These are phyloP conservation scores for Ciconia boyciana DNA, from an alignment of 2,113 vertebrate species.

Conservation along the genomic window DNA sequence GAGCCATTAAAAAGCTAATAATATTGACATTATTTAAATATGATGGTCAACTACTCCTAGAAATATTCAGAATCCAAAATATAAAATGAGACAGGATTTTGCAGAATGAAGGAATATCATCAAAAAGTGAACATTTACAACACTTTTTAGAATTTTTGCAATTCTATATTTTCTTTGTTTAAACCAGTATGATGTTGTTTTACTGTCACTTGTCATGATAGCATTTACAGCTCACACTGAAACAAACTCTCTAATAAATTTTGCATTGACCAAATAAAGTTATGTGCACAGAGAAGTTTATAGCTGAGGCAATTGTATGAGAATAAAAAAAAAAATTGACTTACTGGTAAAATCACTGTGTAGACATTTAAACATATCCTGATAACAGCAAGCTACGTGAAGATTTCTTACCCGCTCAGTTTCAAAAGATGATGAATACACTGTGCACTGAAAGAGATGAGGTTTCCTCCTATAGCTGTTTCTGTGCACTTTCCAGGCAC, in stretches of 20 bases:
- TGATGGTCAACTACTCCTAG: background rate
- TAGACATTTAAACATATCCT: background rate
- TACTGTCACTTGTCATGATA: background rate
- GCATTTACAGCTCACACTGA: background rate
- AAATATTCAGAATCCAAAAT: background rate
- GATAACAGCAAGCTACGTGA: background rate
- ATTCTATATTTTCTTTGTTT: background rate
- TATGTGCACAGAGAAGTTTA: background rate
- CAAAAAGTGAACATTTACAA: background rate
- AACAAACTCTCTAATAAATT: background rate
- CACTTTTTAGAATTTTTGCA: background rate
- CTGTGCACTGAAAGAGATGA: background rate
- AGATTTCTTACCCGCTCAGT: slow-evolving; percentile 18
- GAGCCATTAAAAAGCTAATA: background rate
- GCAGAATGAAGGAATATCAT: background rate
- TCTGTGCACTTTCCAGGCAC: background rate
- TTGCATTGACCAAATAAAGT: background rate
- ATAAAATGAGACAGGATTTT: background rate
- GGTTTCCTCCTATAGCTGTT: background rate
- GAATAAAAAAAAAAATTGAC: background rate
- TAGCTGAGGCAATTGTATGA: background rate
- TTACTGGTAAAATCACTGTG: slow-evolving; percentile 51
- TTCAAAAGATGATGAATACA: slow-evolving; percentile 17
- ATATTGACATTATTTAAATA: background rate
- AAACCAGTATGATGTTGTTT: background rate